Evolutionary conservation across 2,888 invertebrate species (phyloP).

Genomic region (Tenthredo mesomela): DNA sequence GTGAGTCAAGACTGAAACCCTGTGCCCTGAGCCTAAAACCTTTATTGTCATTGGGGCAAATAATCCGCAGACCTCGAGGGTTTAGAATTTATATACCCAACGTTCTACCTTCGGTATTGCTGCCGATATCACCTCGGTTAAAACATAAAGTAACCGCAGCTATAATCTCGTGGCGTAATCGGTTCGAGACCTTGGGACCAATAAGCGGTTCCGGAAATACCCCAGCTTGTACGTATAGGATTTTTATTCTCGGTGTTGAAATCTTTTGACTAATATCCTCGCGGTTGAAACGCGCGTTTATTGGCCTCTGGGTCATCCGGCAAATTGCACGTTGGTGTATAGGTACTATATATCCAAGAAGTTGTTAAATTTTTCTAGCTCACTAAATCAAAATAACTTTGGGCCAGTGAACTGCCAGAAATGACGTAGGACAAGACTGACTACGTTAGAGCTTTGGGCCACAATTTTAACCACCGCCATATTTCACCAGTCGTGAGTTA

Average conservation of each 20-base stretch:
- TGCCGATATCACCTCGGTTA: conserved; percentile 22
- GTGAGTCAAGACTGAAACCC: conserved; percentile 40
- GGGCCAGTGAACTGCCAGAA: conserved; percentile 50
- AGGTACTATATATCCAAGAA: conserved; percentile 34
- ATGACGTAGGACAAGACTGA: conserved; percentile 51
- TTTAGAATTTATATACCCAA: conserved; percentile 23
- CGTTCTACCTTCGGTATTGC: conserved; percentile 8
- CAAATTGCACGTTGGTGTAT: conserved; percentile 36
- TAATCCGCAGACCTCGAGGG: conserved; percentile 35
- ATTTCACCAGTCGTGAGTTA: conserved; percentile 76
- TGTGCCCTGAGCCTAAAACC: conserved; percentile 1
- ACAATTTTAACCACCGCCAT: conserved; percentile 75
- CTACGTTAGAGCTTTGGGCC: conserved; percentile 66
- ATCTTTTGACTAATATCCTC: background rate
- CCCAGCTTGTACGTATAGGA: background rate
- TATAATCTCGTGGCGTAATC: conserved; percentile 35
- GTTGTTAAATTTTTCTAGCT: conserved; percentile 49
- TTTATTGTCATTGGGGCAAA: conserved; percentile 40
- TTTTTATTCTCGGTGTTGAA: background rate
- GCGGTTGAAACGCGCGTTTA: conserved; percentile 34
- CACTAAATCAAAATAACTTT: conserved; percentile 47
- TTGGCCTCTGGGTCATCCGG: conserved; percentile 19
- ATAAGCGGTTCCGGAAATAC: background rate
- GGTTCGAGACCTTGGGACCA: background rate
- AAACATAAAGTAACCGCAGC: conserved; percentile 19